Evolutionary conservation across 2,797 vertebrate species (phyloP).

Genomic region (Tapera naevia): DNA sequence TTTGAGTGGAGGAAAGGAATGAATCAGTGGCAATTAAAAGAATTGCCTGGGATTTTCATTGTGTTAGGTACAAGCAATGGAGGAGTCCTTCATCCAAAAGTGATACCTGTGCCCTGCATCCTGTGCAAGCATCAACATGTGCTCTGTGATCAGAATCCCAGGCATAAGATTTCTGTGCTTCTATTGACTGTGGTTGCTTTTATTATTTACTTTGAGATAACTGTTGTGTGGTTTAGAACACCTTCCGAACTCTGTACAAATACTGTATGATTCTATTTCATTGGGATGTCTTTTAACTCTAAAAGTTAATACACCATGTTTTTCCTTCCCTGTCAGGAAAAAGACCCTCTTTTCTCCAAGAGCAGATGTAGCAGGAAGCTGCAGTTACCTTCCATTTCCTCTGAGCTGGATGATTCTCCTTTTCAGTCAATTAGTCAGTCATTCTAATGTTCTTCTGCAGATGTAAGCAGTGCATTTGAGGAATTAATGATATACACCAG

Average conservation of each 20-base stretch:
- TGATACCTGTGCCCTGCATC: background rate
- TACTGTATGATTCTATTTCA: background rate
- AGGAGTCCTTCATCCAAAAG: background rate
- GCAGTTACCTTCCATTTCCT: background rate
- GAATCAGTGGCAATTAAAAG: background rate
- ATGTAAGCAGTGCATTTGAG: background rate
- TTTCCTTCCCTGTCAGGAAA: background rate
- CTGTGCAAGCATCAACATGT: background rate
- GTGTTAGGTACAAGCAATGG: background rate
- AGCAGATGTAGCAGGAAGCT: background rate
- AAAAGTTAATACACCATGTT: background rate
- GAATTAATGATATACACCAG: background rate
- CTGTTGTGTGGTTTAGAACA: background rate
- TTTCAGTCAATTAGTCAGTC: background rate
- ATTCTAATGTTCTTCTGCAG: background rate
- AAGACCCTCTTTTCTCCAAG: background rate
- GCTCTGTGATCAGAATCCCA: background rate
- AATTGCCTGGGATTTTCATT: background rate
- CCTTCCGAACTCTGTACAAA: background rate
- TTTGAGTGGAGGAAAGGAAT: background rate
- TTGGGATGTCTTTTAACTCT: background rate
- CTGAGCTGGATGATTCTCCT: background rate
- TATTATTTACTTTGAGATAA: background rate
- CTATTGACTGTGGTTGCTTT: background rate
- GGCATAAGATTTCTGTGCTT: background rate